phyloP scores from a whole-genome alignment of 2,797 vertebrate species.

The Centroberyx gerrardi region DNA sequence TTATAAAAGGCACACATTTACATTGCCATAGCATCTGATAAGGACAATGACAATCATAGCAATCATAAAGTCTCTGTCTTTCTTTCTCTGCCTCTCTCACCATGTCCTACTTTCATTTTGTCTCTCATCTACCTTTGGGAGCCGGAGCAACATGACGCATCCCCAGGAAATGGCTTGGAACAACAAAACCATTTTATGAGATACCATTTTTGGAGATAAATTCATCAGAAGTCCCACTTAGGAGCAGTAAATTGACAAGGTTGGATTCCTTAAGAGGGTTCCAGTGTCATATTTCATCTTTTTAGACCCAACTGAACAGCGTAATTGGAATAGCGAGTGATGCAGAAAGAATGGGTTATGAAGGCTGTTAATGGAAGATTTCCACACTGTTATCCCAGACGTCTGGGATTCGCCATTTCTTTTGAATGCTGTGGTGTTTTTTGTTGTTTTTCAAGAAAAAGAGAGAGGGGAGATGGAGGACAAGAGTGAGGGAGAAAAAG shows the following conservation, averaged over 20 bases:
- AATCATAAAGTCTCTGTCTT: neutral
- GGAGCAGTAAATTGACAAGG: neutral
- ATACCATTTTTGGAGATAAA: neutral
- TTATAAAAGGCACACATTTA: too few species aligned
- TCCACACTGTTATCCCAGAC: neutral
- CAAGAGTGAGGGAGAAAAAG: neutral
- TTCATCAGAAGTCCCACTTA: neutral
- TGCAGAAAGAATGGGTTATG: neutral
- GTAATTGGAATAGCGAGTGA: neutral
- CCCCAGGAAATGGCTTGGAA: neutral
- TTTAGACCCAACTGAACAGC: neutral
- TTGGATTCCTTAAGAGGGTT: neutral
- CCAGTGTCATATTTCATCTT: slow-evolving; percentile 4
- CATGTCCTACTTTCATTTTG: too few species aligned
- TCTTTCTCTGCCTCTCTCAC: neutral
- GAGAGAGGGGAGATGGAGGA: neutral
- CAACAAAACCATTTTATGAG: neutral
- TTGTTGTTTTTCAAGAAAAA: neutral
- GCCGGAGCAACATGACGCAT: neutral
- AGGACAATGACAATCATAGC: too few species aligned
- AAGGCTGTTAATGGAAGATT: neutral
- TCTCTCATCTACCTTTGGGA: slow-evolving; percentile 4
- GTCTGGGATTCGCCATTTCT: neutral
- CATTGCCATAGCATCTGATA: too few species aligned
- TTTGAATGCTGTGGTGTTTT: neutral